Percentiles rank a stretch among this genome's conserved stretches.
phyloP scores from a whole-genome alignment of 1,140 invertebrate species.

The Pantala flavescens region DNA sequence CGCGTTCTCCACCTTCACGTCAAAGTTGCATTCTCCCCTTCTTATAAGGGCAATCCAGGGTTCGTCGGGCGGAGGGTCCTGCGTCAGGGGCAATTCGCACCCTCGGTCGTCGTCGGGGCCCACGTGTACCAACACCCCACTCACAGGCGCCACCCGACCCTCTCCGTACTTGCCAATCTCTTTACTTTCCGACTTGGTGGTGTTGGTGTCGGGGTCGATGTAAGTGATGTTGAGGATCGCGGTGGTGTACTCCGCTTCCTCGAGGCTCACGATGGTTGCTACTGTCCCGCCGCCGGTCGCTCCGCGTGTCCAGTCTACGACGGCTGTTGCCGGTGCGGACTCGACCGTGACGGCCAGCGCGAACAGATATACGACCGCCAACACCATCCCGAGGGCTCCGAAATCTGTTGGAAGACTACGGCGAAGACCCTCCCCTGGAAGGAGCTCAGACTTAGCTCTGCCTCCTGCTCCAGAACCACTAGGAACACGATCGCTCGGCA shows the following conservation, averaged over 20 bases:
- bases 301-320: not conserved
- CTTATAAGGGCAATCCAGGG: slow-evolving; percentile 67
- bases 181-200: slow-evolving; percentile 31
- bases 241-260: slow-evolving; percentile 9
- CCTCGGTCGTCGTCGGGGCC: slow-evolving; percentile 49
- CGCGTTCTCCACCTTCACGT: slow-evolving; percentile 63
- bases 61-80: slow-evolving; percentile 34
- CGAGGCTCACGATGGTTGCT: not conserved
- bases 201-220: not conserved
- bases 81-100: slow-evolving; percentile 46
- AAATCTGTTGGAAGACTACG: too few species aligned
- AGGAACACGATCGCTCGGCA: too few species aligned
- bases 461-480: too few species aligned
- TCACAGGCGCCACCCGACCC: slow-evolving; percentile 47
- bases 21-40: slow-evolving; percentile 61
- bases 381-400: too few species aligned
- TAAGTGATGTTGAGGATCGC: not conserved
- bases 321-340: not conserved
- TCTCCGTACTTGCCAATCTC: slow-evolving; percentile 60
- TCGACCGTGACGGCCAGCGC: not conserved
- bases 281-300: not conserved
- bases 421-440: too few species aligned
- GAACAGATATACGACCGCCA: too few species aligned
- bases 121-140: slow-evolving; percentile 48
- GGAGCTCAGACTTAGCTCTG: too few species aligned